Evolutionary conservation across 1,140 invertebrate species (phyloP), one percentile per base, ranked within the genome.

Genomic region (Ditylenchus dipsaci): DNA sequence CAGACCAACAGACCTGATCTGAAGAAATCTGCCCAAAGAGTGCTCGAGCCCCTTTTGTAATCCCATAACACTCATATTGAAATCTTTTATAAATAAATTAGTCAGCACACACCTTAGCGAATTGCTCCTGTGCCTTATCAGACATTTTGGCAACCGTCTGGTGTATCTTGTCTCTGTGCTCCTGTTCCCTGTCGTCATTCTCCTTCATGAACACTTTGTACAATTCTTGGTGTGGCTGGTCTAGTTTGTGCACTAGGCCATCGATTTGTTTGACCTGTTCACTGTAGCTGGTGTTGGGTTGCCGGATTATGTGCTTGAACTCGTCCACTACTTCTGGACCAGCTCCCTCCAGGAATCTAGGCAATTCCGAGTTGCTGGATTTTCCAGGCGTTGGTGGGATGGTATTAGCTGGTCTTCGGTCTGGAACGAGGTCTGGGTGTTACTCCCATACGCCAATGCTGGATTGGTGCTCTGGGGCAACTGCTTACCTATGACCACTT

Each of bases 141-240:
- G 72, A 68, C 73, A 74, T 74, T 21, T 77, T 38, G 13, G n/a
- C 57, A 27, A 74, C 74, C 8, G 53, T 76, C 30, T 63, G 65
- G 49, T 74, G 76, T 30, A 74, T 61, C 29, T 53, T 47, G n/a
- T 77, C 47, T 5, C 73, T 43, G 26, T 74, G 74, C 13, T n/a
- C 21, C 17, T 65, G 57, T 58, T 77, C 74, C 11, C 49, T 56
- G 13, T 76, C 17, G 49, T 74, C 73, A 19, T 74, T 76, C 58
- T 74, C 76, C 17, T 45, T 58, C 74, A 76, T 74, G 47, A 76
- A 74, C 33, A 77, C 38, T 45, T 59, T 47, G 63, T 77, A 74
- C 8, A 74, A 38, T 38, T 21, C 27, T 47, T 74, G 73, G 58
- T 60, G 63, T 19, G 63, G 23, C n/a, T 56, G 23, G 11, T 74